Conservation (phyloP, 2,797 vertebrate genomes). For the Myripristis murdjan region DNA sequence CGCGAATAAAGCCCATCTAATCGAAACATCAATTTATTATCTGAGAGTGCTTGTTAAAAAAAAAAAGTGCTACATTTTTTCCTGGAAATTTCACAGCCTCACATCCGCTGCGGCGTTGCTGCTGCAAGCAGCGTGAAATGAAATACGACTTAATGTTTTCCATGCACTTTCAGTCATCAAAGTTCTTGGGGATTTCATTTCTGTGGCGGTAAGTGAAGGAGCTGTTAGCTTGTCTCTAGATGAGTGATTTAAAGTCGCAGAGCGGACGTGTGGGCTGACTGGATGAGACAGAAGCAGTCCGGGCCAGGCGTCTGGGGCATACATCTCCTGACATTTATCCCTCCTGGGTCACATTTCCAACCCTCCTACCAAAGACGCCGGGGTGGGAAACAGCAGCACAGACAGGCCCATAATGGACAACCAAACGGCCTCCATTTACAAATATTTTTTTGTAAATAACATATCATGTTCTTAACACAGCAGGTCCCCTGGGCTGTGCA, state of each 20-base stretch:
- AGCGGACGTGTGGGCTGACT: slow-evolving; percentile 58
- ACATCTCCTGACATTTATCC: slow-evolving; percentile 79
- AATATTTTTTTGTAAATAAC: slow-evolving; percentile 89
- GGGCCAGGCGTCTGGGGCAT: slow-evolving; percentile 68
- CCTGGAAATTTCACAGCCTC: slow-evolving; percentile 83
- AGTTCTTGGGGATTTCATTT: slow-evolving; percentile 63
- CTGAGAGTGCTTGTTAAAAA: slow-evolving; percentile 79
- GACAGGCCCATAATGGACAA: slow-evolving; percentile 68
- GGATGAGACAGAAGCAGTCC: slow-evolving; percentile 76
- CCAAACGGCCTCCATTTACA: slow-evolving; percentile 86
- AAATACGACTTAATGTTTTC: slow-evolving; percentile 76
- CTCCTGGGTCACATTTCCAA: slow-evolving; percentile 61
- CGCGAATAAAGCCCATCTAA: slow-evolving; percentile 85
- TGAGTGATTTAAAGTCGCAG: slow-evolving; percentile 60
- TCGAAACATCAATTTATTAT: slow-evolving; percentile 90
- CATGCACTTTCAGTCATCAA: slow-evolving; percentile 74
- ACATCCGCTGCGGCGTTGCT: slow-evolving; percentile 61
- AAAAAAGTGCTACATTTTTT: slow-evolving; percentile 65
- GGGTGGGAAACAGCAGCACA: slow-evolving; percentile 58
- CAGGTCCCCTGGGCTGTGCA: slow-evolving; percentile 79
- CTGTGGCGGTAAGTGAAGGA: slow-evolving; percentile 50
- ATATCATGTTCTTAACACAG: slow-evolving; percentile 88
- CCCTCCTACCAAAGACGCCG: slow-evolving; percentile 53
- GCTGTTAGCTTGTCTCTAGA: slow-evolving; percentile 55
- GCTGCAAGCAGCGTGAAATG: slow-evolving; percentile 69